Evolutionary conservation across 2,888 invertebrate genomes (phyloP).

Genomic region (Lasioglossum lativentre): DNA sequence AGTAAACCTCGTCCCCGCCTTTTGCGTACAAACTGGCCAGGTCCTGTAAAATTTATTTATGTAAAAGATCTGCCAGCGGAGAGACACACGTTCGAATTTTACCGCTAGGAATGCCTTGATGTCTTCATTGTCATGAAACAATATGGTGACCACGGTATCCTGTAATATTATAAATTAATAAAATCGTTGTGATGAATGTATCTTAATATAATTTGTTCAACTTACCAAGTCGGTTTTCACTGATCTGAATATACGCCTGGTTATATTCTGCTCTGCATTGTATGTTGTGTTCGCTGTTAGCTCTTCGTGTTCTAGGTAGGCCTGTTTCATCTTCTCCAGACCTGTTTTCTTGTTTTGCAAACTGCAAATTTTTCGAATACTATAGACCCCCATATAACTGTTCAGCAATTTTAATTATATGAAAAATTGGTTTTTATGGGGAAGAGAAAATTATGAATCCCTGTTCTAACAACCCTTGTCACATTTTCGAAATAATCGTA

Average conservation of each 20-base stretch:
- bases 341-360: slow-evolving; percentile 71
- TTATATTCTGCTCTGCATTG: slow-evolving; percentile 61
- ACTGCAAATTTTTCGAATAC: slow-evolving; percentile 61
- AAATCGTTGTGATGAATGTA: not conserved
- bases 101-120: slow-evolving; percentile 76
- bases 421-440: not conserved
- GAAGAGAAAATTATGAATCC: no score
- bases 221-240: slow-evolving; percentile 77
- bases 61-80: not conserved
- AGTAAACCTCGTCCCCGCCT: slow-evolving; percentile 80
- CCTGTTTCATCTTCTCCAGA: slow-evolving; percentile 75
- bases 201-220: not conserved
- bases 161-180: slow-evolving; percentile 55
- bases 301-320: slow-evolving; percentile 62
- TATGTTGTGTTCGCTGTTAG: slow-evolving; percentile 63
- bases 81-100: slow-evolving; percentile 50
- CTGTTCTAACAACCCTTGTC: no score
- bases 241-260: slow-evolving; percentile 67
- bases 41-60: slow-evolving; percentile 63
- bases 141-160: slow-evolving; percentile 68
- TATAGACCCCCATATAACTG: not conserved
- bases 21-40: slow-evolving; percentile 71
- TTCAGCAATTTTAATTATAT: not conserved
- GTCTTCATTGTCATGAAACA: slow-evolving; percentile 74
- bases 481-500: no score